phyloP scores from a whole-genome alignment of 2,888 invertebrate species.

The Drosophila colorata region DNA sequence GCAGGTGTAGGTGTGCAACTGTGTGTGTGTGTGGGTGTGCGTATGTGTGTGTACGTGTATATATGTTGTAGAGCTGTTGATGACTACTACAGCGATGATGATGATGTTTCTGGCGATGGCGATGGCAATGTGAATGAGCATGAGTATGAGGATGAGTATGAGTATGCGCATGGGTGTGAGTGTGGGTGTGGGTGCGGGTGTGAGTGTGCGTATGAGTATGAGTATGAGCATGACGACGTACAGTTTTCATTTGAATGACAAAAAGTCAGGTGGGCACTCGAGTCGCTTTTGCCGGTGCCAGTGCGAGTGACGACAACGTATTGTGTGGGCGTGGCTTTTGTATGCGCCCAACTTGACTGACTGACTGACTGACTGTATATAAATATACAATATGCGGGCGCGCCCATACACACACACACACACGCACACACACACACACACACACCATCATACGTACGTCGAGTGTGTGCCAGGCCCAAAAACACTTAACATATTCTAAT shows the following conservation, averaged over 20 bases:
- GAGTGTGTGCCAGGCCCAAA: conserved; percentile 72
- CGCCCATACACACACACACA: conserved; percentile 32
- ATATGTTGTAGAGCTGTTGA: conserved; percentile 40
- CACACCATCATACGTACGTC: conserved; percentile 34
- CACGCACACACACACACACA: conserved; percentile 35
- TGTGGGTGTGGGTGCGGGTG: conserved; percentile 2
- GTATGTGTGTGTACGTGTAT: conserved; percentile 11
- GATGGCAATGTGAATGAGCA: conserved; percentile 3
- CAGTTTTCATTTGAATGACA: conserved; percentile 83
- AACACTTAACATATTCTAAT: conserved; percentile 85
- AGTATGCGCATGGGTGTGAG: neutral
- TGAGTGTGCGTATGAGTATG: neutral
- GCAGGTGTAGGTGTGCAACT: conserved; percentile 57
- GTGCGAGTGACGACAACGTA: conserved; percentile 34
- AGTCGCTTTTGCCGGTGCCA: conserved; percentile 47
- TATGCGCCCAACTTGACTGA: conserved; percentile 69
- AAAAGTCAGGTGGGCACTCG: conserved; percentile 83
- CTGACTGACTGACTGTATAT: conserved; percentile 69
- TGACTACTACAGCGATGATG: conserved; percentile 35
- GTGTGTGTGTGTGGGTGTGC: conserved; percentile 27
- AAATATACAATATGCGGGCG: conserved; percentile 59
- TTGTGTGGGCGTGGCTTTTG: conserved; percentile 71
- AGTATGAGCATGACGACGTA: conserved; percentile 66
- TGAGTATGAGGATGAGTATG: neutral
- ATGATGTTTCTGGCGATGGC: conserved; percentile 16